Evolutionary conservation across 1,140 invertebrate species (phyloP).

Genomic region (Anoplophora glabripennis): DNA sequence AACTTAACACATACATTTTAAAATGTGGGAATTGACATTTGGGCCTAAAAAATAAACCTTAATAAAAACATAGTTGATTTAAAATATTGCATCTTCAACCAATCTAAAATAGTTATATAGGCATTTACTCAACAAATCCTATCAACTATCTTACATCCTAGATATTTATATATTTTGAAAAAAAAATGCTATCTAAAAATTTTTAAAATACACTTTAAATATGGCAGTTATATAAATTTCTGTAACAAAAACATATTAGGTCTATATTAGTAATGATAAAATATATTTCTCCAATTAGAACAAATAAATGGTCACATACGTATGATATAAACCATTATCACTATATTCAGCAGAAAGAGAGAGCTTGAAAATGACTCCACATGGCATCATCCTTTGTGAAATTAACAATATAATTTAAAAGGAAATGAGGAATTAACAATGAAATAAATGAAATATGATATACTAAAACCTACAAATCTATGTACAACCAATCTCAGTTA

Average conservation of each 20-base stretch:
- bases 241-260: constrained; percentile 8
- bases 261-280: constrained; percentile 1
- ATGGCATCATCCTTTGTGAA: constrained; percentile 3
- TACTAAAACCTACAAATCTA: constrained; percentile 1
- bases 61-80: too few relatives aligned
- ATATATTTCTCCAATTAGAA: constrained; percentile 14
- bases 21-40: too few relatives aligned
- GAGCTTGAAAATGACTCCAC: constrained; percentile 23
- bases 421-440: constrained; percentile 19
- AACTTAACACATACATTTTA: too few relatives aligned
- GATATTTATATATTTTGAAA: neutral
- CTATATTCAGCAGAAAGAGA: constrained; percentile 25
- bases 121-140: neutral
- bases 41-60: too few relatives aligned
- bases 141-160: neutral
- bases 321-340: constrained; percentile 14
- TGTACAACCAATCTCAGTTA: constrained; percentile 13
- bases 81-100: too few relatives aligned
- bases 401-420: constrained; percentile 23
- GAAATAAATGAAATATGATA: constrained; percentile 4
- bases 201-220: neutral
- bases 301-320: constrained; percentile 3
- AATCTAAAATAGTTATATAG: neutral
- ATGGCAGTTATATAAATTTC: constrained; percentile 14
- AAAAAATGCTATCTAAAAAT: neutral